phyloP scores from a whole-genome alignment of 1,140 invertebrate genomes.

The Lerema accius region DNA sequence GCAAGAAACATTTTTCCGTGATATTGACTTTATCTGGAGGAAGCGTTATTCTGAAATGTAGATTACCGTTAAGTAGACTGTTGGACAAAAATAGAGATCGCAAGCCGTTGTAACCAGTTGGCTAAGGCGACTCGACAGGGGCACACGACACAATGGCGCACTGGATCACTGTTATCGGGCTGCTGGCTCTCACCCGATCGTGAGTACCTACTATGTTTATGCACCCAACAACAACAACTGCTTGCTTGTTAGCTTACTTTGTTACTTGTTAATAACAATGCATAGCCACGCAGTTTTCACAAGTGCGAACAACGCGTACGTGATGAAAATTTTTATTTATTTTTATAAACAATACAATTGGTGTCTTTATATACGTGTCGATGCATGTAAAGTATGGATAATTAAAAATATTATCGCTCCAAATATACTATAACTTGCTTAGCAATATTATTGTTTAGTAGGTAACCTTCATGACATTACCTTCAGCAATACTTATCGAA shows the following conservation, averaged over 20 bases:
- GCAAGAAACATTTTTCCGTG: slow-evolving; percentile 48
- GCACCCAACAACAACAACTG: slow-evolving; percentile 23
- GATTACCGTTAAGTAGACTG: slow-evolving; percentile 49
- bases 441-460: too few relatives aligned
- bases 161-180: slow-evolving; percentile 48
- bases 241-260: too few relatives aligned
- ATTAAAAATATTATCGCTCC: too few relatives aligned
- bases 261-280: too few relatives aligned
- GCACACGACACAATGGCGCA: slow-evolving; percentile 58
- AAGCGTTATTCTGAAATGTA: slow-evolving; percentile 38
- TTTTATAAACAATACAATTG: not conserved
- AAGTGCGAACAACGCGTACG: not conserved
- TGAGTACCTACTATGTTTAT: slow-evolving; percentile 53
- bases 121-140: slow-evolving; percentile 40
- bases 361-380: too few relatives aligned
- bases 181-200: slow-evolving; percentile 58
- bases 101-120: slow-evolving; percentile 46
- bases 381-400: too few relatives aligned
- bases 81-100: slow-evolving; percentile 38
- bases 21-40: slow-evolving; percentile 81
- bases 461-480: too few relatives aligned
- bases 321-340: not conserved
- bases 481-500: too few relatives aligned
- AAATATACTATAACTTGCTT: too few relatives aligned
- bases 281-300: not conserved